These are phyloP conservation scores for Ormyrus rosae DNA, from an alignment of 2,888 invertebrate genomes.

Conservation along the genomic window DNA sequence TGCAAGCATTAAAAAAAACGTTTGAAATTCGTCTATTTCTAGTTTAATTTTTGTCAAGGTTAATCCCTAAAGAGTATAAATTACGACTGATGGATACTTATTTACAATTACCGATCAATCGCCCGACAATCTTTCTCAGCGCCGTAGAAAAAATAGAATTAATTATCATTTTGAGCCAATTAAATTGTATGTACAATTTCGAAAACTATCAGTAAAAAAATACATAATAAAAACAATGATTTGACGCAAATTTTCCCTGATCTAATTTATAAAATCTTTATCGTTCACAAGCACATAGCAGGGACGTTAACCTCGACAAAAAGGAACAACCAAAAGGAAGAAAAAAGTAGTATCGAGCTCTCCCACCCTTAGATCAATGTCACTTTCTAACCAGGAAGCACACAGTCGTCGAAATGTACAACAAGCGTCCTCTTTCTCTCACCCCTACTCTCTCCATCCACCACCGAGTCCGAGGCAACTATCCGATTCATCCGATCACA, in stretches of 20 bases:
- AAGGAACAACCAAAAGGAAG: neutral
- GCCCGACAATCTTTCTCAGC: conserved; percentile 1
- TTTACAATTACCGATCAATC: conserved; percentile 26
- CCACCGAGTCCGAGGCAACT: conserved; percentile 55
- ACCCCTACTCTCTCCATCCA: neutral
- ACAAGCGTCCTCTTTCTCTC: conserved; percentile 23
- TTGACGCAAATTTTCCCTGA: conserved; percentile 4
- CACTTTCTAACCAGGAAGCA: conserved; percentile 50
- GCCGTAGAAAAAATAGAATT: neutral
- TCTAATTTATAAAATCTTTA: conserved; percentile 11
- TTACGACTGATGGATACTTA: conserved; percentile 14
- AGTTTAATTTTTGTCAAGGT: conserved; percentile 35
- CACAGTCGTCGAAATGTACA: conserved; percentile 42
- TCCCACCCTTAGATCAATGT: conserved; percentile 17
- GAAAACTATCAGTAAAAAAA: conserved; percentile 27
- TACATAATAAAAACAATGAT: conserved; percentile 8
- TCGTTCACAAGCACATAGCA: neutral
- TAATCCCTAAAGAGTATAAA: conserved; percentile 12
- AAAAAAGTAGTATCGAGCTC: too few species aligned
- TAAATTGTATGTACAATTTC: conserved; percentile 11
- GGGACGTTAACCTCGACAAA: conserved; percentile 35
- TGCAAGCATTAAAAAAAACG: conserved; percentile 29
- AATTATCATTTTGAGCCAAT: neutral
- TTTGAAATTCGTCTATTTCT: conserved; percentile 24
- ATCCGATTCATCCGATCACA: conserved; percentile 62